Conservation (phyloP, 2,113 vertebrate genomes). For the Theropithecus gelada region DNA sequence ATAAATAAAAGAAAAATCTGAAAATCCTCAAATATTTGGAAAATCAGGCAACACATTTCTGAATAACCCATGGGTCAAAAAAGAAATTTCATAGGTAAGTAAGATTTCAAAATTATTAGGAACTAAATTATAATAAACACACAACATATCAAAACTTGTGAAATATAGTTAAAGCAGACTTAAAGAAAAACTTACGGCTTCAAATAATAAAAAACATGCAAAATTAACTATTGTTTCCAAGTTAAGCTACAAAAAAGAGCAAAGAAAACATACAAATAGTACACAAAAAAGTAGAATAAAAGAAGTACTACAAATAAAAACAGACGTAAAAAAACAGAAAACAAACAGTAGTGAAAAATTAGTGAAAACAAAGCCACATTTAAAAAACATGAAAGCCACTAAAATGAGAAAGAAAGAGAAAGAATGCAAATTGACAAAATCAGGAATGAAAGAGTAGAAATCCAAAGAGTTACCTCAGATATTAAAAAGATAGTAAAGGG, state of each 20-base stretch:
- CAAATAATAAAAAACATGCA: no score
- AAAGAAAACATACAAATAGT: background rate
- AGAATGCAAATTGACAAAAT: background rate
- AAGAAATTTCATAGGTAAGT: background rate
- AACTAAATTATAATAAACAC: background rate
- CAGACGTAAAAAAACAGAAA: background rate
- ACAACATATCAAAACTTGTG: background rate
- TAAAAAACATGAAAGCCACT: background rate
- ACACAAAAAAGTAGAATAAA: background rate
- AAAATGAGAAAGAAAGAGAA: background rate
- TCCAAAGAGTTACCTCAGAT: background rate
- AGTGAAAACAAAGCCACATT: background rate
- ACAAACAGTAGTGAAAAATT: background rate
- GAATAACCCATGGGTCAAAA: background rate
- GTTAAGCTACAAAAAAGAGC: background rate
- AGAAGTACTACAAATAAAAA: background rate
- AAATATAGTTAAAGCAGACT: background rate
- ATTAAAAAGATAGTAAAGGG: background rate
- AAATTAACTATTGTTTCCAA: background rate
- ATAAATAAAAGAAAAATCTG: background rate
- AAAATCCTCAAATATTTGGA: background rate
- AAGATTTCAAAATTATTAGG: background rate
- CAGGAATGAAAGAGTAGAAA: background rate
- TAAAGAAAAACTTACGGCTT: background rate
- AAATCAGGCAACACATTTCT: background rate